Evolutionary conservation across 2,888 invertebrate species (phyloP), one percentile per base, ranked within the genome.

Genomic region (Aspidiotus destructor): DNA sequence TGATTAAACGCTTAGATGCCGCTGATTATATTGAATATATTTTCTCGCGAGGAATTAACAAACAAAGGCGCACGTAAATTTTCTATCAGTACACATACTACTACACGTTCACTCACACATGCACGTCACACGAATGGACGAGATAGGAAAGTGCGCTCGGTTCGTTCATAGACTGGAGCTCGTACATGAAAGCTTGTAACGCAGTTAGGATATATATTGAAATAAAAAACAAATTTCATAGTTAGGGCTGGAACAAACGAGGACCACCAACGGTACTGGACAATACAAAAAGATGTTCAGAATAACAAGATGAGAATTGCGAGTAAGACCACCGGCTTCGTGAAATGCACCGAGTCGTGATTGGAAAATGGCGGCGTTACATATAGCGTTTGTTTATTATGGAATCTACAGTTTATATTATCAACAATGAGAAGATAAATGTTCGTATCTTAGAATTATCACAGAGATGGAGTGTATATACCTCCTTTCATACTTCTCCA

Each of bases 251-350:
- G 52, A 67, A 58, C 67, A 58, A 67, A 67, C 58, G 58, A 58
- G 60, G 67, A 67, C 67, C 67, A 67, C 67, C 67, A 67, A 67
- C 67, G 67, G 67, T 60, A 67, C 67, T 48, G 58, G 67, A 67
- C 67, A 58, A 58, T 67, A 67, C 67, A 58, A 48, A 67, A 67
- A 67, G 67, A 67, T 67, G 57, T 67, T 67, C 48, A 67, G 67
- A 67, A 67, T 67, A 67, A 67, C 67, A 58, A 67, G 67, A 67
- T 67, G 67, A 67, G 67, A 67, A 67, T 67, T 67, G 67, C 67
- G 61, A 68, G 61, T 61, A 68, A 68, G 69, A 69, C 69, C 69
- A 69, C 69, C 69, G 62, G 69, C 69, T 55, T 67, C n/a, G 67
- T 58, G 28, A 58, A 28, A 67, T 67, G 67, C 60, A 67, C 48